Conservation (phyloP, 1,140 invertebrate species). For the Pseudomyrmex cubaensis region DNA sequence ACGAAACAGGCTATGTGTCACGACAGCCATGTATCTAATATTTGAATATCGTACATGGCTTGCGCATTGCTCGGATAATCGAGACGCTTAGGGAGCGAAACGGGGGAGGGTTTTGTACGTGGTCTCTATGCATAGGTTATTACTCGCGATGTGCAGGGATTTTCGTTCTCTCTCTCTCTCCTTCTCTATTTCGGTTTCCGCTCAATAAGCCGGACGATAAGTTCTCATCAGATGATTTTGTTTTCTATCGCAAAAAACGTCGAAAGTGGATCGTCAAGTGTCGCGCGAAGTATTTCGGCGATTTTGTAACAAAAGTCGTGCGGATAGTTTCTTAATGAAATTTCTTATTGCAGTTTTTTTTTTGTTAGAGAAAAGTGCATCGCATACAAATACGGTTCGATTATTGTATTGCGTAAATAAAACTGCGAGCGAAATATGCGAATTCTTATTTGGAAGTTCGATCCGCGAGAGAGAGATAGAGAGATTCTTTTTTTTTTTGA, state of each 20-base stretch:
- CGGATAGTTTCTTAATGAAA: constrained; percentile 11
- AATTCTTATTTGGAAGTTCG: too few relatives aligned
- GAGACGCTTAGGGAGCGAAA: constrained; percentile 5
- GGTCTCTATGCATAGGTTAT: constrained; percentile 29
- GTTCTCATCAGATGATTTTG: constrained; percentile 21
- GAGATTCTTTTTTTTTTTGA: background rate
- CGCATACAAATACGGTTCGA: too few relatives aligned
- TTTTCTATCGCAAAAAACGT: constrained; percentile 26
- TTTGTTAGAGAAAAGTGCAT: background rate
- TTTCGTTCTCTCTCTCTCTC: constrained; percentile 17
- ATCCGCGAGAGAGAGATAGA: too few relatives aligned
- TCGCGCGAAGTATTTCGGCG: constrained; percentile 7
- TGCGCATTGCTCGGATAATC: constrained; percentile 48
- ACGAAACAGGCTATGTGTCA: constrained; percentile 11
- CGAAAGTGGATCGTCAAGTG: constrained; percentile 16
- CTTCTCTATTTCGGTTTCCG: background rate
- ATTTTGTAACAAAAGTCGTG: constrained; percentile 16
- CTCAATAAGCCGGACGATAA: constrained; percentile 44
- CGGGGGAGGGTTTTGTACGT: background rate
- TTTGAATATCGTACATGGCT: constrained; percentile 54
- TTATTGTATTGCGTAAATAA: background rate
- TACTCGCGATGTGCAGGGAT: constrained; percentile 14
- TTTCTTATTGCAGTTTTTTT: background rate
- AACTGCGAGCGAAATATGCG: too few relatives aligned
- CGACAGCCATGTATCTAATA: constrained; percentile 28